A percentile compares a stretch with the other conserved stretches of the same genome.
phyloP scores from a whole-genome alignment of 2,797 vertebrate genomes.

The Poeciliopsis turneri region DNA sequence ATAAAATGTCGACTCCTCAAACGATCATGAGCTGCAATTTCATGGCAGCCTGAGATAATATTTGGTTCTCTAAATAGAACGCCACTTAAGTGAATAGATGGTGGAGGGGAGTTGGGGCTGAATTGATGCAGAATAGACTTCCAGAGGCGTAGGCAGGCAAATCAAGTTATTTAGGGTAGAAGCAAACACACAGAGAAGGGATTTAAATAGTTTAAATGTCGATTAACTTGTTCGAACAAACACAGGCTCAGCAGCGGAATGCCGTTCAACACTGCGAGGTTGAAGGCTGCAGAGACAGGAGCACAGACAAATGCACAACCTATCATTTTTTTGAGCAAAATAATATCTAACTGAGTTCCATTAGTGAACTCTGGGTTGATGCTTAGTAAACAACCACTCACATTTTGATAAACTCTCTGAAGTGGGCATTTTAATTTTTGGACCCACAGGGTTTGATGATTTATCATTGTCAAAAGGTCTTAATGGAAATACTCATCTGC shows the following conservation, averaged over 20 bases:
- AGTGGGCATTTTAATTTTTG: conserved; percentile 49
- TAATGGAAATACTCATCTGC: neutral
- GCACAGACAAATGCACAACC: conserved; percentile 57
- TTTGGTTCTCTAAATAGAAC: conserved; percentile 45
- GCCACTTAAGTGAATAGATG: conserved; percentile 39
- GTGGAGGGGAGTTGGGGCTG: conserved; percentile 26
- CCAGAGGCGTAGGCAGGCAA: conserved; percentile 16
- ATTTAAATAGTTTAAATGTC: conserved; percentile 40
- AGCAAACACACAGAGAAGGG: neutral
- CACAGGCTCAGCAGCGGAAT: neutral
- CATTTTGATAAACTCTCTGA: conserved; percentile 31
- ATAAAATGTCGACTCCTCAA: conserved; percentile 38
- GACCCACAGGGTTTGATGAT: conserved; percentile 31
- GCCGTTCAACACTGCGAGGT: neutral
- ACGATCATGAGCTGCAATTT: conserved; percentile 33
- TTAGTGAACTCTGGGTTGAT: conserved; percentile 54
- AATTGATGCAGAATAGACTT: conserved; percentile 4
- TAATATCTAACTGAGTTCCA: conserved; percentile 64
- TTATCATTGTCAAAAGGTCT: conserved; percentile 28
- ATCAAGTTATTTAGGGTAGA: conserved; percentile 18
- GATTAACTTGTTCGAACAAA: conserved; percentile 25
- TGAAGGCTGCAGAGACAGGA: conserved; percentile 36
- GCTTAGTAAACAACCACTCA: conserved; percentile 53
- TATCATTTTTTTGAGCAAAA: conserved; percentile 62
- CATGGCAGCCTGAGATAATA: conserved; percentile 45